Evolutionary conservation across 2,888 invertebrate genomes (phyloP).

Genomic region (Bibio marci): DNA sequence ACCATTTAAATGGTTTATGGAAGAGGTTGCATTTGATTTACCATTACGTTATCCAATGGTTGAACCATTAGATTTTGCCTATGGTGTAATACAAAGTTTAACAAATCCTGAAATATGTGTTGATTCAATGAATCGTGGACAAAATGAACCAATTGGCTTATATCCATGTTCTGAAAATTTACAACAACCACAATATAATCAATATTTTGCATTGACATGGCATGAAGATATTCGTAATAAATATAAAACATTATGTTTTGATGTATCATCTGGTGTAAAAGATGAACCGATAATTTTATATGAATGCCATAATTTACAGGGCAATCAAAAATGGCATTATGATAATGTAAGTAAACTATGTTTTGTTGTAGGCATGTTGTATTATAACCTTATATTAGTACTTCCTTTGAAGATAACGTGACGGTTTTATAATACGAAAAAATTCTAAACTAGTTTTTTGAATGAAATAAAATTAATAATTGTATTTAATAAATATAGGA

Average conservation of each 20-base stretch:
- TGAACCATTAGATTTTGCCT: conserved; percentile 64
- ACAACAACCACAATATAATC: conserved; percentile 18
- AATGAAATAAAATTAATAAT: too few species aligned
- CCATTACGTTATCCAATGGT: conserved; percentile 70
- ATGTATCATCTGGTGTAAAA: conserved; percentile 51
- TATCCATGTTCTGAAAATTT: conserved; percentile 19
- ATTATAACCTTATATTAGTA: too few species aligned
- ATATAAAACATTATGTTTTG: conserved; percentile 62
- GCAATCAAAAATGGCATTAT: conserved; percentile 86
- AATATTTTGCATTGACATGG: conserved; percentile 18
- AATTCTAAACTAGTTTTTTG: too few species aligned
- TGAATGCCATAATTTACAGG: conserved; percentile 76
- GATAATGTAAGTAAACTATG: conserved; percentile 34
- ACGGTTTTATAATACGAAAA: too few species aligned
- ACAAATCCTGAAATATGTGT: conserved; percentile 47
- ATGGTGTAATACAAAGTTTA: conserved; percentile 51
- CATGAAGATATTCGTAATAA: conserved; percentile 26
- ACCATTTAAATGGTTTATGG: conserved; percentile 89
- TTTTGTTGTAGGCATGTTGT: too few species aligned
- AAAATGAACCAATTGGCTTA: conserved; percentile 22
- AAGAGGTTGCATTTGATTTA: conserved; percentile 80
- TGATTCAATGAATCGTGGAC: conserved; percentile 39
- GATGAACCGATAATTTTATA: conserved; percentile 65
- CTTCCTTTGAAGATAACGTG: too few species aligned
- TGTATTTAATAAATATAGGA: too few species aligned